Percentiles rank a stretch among this genome's conserved stretches.
phyloP scores from a whole-genome alignment of 2,888 invertebrate species.

The Amblyjoppa proteus region DNA sequence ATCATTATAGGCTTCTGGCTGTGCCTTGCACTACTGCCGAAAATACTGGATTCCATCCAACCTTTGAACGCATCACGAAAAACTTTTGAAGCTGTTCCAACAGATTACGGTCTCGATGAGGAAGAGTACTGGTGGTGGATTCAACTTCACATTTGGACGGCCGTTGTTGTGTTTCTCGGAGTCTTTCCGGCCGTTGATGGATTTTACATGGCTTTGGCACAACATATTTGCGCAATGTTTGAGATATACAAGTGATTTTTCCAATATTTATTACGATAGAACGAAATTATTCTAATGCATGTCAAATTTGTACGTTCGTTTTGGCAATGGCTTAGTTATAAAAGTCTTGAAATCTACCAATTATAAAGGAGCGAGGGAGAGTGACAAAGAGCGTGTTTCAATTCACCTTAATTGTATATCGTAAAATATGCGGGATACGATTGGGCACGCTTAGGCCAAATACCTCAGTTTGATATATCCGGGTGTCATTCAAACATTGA shows the following conservation, averaged over 20 bases:
- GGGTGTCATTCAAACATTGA: no score
- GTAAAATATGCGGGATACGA: no score
- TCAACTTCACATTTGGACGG: neutral
- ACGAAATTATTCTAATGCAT: neutral
- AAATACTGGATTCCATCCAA: neutral
- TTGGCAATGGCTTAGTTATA: neutral
- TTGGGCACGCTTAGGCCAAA: no score
- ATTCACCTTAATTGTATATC: neutral
- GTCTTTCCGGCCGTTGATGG: neutral
- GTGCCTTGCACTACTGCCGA: neutral
- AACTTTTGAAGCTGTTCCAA: neutral
- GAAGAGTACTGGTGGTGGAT: constrained; percentile 3
- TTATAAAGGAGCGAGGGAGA: neutral
- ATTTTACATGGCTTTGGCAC: neutral
- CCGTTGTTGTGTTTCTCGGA: neutral
- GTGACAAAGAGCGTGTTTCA: no score
- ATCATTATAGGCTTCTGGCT: neutral
- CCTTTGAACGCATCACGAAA: constrained; percentile 5
- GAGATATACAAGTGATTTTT: constrained; percentile 16
- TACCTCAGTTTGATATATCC: no score
- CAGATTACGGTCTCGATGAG: constrained; percentile 16
- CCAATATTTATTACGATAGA: no score
- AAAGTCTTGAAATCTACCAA: neutral
- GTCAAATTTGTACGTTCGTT: neutral
- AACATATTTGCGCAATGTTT: constrained; percentile 25